Percentiles rank a stretch among this genome's conserved stretches.
phyloP scores from a whole-genome alignment of 2,888 invertebrate genomes.

The Patella depressa region DNA sequence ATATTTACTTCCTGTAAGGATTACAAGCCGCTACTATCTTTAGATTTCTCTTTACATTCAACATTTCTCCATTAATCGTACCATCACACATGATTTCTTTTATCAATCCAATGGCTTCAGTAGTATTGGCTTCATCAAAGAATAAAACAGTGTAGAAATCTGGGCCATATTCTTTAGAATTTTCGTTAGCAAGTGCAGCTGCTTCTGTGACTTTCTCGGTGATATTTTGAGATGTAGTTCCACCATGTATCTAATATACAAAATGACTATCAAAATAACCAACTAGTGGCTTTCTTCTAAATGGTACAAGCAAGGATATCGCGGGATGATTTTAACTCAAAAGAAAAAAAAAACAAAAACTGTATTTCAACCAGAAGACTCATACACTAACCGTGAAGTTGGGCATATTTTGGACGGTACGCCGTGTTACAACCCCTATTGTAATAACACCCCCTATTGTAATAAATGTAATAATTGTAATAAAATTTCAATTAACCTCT shows the following conservation, averaged over 20 bases:
- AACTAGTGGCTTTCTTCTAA: no score
- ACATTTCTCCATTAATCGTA: slow-evolving; percentile 54
- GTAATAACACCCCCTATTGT: no score
- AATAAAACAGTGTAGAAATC: slow-evolving; percentile 62
- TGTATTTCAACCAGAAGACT: no score
- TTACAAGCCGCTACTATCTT: slow-evolving; percentile 68
- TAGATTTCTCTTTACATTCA: slow-evolving; percentile 48
- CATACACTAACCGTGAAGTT: no score
- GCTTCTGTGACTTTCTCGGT: slow-evolving; percentile 55
- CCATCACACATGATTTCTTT: slow-evolving; percentile 69
- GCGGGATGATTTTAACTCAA: no score
- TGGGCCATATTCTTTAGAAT: slow-evolving; percentile 37
- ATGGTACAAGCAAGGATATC: no score
- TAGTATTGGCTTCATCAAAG: slow-evolving; percentile 69
- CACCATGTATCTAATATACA: slow-evolving; percentile 59
- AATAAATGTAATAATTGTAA: no score
- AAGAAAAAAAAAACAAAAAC: no score
- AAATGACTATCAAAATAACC: no score
- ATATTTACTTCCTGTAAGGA: slow-evolving; percentile 64
- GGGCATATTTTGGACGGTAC: no score
- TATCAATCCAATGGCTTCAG: slow-evolving; percentile 66
- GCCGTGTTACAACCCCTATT: no score
- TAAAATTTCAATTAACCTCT: no score
- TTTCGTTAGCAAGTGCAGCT: slow-evolving; percentile 48
- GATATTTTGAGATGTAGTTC: slow-evolving; percentile 61